Evolutionary conservation across 2,888 invertebrate species (phyloP).

Genomic region (Malthinus seriepunctatus): DNA sequence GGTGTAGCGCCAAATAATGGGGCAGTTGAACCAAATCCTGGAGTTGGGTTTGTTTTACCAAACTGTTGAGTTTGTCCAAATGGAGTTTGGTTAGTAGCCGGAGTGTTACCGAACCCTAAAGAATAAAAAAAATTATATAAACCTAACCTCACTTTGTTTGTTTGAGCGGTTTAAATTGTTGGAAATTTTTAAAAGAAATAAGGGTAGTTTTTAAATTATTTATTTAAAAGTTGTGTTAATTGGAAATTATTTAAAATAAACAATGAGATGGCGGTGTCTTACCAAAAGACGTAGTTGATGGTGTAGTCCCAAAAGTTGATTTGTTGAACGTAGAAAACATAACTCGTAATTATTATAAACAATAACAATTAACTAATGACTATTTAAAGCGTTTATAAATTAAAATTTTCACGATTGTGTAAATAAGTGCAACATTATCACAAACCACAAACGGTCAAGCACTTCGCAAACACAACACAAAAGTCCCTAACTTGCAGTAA

Average conservation of each 20-base stretch:
- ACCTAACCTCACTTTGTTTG: no score
- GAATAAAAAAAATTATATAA: neutral
- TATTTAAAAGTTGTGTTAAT: neutral
- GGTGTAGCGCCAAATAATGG: constrained; percentile 62
- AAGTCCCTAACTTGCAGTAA: no score
- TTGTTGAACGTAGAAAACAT: constrained; percentile 45
- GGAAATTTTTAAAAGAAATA: neutral
- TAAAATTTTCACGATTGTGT: no score
- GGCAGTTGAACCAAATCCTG: constrained; percentile 64
- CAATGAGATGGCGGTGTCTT: constrained; percentile 33
- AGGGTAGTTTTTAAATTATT: neutral
- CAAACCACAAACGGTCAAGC: no score
- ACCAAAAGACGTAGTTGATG: constrained; percentile 54
- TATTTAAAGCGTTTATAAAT: no score
- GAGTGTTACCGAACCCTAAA: constrained; percentile 40
- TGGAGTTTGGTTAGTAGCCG: constrained; percentile 36
- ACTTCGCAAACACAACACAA: no score
- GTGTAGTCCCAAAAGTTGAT: constrained; percentile 42
- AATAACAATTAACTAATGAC: no score
- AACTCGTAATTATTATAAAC: no score
- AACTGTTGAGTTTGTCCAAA: constrained; percentile 48
- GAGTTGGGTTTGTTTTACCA: constrained; percentile 60
- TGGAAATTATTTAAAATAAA: no score
- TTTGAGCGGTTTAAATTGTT: no score
- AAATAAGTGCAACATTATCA: no score